Percentiles rank a stretch among this genome's conserved stretches.
Evolutionary conservation across 2,797 vertebrate species (phyloP).

Genomic region (Chelmon rostratus): DNA sequence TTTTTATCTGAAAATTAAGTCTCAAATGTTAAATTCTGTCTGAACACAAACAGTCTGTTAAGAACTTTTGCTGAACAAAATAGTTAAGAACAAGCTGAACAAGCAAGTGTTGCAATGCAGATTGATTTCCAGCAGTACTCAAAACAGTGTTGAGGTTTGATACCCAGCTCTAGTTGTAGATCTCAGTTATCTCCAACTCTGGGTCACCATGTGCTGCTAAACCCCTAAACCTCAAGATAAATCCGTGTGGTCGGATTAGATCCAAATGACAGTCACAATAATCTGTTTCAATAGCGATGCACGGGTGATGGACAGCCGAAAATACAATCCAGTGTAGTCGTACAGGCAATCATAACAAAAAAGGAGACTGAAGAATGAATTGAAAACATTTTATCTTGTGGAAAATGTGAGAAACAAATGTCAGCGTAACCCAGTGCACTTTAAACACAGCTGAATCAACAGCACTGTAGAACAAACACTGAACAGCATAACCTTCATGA

Average conservation of each 20-base stretch:
- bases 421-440: too few relatives aligned
- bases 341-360: background rate
- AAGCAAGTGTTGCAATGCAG: too few relatives aligned
- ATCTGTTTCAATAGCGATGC: background rate
- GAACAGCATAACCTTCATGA: background rate
- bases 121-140: background rate
- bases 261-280: background rate
- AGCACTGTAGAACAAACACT: background rate
- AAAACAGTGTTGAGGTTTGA: background rate
- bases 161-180: background rate
- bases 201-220: conserved; percentile 35
- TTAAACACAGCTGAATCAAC: background rate
- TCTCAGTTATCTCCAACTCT: conserved; percentile 14
- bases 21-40: background rate
- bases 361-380: background rate
- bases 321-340: background rate
- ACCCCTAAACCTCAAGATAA: conserved; percentile 17
- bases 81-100: background rate
- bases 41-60: background rate
- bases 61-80: background rate
- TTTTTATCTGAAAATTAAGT: background rate
- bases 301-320: background rate
- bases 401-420: background rate
- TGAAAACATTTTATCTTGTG: background rate
- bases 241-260: conserved; percentile 19